Evolutionary conservation across 2,797 vertebrate species (phyloP).

Genomic region (Enteromius argenteus): DNA sequence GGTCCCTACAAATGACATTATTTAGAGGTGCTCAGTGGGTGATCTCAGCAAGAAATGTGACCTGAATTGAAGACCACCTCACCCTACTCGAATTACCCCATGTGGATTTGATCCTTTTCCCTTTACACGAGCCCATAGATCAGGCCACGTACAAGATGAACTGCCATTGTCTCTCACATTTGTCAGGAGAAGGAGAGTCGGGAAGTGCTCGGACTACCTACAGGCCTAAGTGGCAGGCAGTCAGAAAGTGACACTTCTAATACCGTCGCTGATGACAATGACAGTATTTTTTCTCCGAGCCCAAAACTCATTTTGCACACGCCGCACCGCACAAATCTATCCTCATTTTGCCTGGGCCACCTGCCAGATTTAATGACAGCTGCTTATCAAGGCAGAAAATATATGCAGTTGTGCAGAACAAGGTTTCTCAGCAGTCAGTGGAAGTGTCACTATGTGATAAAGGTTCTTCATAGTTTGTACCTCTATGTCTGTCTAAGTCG

Average conservation of each 20-base stretch:
- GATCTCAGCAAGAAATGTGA: conserved; percentile 45
- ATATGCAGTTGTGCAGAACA: conserved; percentile 57
- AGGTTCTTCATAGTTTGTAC: conserved; percentile 58
- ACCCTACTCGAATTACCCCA: conserved; percentile 49
- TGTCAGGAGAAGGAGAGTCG: conserved; percentile 49
- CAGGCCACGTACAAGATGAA: conserved; percentile 46
- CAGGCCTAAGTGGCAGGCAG: conserved; percentile 54
- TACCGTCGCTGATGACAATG: conserved; percentile 54
- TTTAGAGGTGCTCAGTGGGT: conserved; percentile 45
- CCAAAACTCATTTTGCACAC: conserved; percentile 51
- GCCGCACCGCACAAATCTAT: conserved; percentile 38
- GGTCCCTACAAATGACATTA: conserved; percentile 37
- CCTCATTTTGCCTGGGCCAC: conserved; percentile 36
- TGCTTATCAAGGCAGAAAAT: conserved; percentile 55
- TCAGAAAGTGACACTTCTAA: conserved; percentile 54
- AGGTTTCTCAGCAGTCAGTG: conserved; percentile 57
- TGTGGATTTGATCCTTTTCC: conserved; percentile 55
- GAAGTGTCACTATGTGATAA: conserved; percentile 59
- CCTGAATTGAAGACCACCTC: conserved; percentile 47
- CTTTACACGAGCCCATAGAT: conserved; percentile 52
- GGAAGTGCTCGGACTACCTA: conserved; percentile 54
- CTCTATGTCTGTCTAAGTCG: neutral
- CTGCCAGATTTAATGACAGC: conserved; percentile 52
- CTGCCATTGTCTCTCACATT: conserved; percentile 55
- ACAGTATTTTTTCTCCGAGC: conserved; percentile 43